phyloP scores from a whole-genome alignment of 1,140 invertebrate genomes.

The Melanaphis sacchari region DNA sequence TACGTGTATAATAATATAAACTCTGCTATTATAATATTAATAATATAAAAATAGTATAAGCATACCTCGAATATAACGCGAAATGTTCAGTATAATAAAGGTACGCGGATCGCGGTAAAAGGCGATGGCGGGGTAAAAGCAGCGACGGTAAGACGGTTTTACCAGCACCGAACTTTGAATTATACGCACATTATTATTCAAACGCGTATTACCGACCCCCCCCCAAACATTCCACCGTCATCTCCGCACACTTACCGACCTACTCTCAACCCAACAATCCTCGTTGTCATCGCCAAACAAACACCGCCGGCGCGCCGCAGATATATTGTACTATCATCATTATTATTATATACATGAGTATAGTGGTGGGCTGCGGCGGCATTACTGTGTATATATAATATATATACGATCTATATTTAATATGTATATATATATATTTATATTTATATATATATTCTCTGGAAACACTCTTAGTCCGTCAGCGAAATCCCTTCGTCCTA shows the following conservation, averaged over 20 bases:
- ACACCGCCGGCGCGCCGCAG: not conserved
- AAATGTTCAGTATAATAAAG: not conserved
- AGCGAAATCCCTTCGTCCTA: not conserved
- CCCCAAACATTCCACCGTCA: not conserved
- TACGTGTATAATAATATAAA: not conserved
- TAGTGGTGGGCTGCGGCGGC: not conserved
- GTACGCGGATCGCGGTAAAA: not conserved
- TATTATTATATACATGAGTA: not conserved
- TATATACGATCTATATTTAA: too few species aligned
- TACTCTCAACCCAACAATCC: not conserved
- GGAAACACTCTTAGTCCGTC: not conserved
- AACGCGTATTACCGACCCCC: not conserved
- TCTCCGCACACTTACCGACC: too few species aligned
- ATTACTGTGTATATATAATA: not conserved
- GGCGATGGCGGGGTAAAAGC: not conserved
- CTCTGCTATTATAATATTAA: not conserved
- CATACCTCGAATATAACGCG: not conserved
- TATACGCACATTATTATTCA: constrained; percentile 26
- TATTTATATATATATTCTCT: not conserved
- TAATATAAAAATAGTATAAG: not conserved
- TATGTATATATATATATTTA: too few species aligned
- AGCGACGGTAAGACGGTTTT: not conserved
- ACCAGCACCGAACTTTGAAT: constrained; percentile 6
- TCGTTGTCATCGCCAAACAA: not conserved
- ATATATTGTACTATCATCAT: not conserved